Evolutionary conservation across 2,797 vertebrate genomes (phyloP).

Genomic region (Pipistrellus kuhlii): DNA sequence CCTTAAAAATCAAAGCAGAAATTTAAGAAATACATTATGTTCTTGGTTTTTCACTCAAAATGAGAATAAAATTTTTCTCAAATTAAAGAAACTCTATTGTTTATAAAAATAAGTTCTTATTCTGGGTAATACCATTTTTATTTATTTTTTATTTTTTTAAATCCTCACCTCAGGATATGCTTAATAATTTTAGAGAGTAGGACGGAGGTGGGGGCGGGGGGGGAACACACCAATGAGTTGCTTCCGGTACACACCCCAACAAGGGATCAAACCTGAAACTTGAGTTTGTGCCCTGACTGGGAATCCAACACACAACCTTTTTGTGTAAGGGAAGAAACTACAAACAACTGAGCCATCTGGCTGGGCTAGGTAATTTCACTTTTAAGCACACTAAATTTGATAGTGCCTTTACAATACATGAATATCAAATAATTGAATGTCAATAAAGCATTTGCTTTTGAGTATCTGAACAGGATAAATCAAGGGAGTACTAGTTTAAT

Average conservation of each 20-base stretch:
- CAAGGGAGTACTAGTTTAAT: not conserved
- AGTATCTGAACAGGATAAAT: not conserved
- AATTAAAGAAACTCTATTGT: constrained; percentile 4
- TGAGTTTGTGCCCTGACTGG: not conserved
- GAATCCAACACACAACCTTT: not conserved
- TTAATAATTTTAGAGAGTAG: not conserved
- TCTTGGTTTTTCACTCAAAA: not conserved
- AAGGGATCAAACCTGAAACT: not conserved
- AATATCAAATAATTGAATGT: not conserved
- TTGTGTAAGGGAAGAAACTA: not conserved
- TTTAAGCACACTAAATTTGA: not conserved
- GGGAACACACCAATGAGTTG: not conserved
- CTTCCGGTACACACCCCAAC: not conserved
- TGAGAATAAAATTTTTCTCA: constrained; percentile 25
- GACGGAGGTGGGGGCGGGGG: not conserved
- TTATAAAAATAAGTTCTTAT: constrained; percentile 8
- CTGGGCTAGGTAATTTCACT: not conserved
- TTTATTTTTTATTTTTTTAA: not conserved
- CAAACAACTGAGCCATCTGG: not conserved
- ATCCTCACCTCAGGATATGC: not conserved
- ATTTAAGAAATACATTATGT: not conserved
- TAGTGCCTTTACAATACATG: not conserved
- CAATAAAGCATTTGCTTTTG: constrained; percentile 4
- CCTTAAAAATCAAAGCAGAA: not conserved
- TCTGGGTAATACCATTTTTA: not conserved